Evolutionary conservation across 2,888 invertebrate genomes (phyloP), one percentile per base, ranked within the genome.

Genomic region (Caenorhabditis wallacei): DNA sequence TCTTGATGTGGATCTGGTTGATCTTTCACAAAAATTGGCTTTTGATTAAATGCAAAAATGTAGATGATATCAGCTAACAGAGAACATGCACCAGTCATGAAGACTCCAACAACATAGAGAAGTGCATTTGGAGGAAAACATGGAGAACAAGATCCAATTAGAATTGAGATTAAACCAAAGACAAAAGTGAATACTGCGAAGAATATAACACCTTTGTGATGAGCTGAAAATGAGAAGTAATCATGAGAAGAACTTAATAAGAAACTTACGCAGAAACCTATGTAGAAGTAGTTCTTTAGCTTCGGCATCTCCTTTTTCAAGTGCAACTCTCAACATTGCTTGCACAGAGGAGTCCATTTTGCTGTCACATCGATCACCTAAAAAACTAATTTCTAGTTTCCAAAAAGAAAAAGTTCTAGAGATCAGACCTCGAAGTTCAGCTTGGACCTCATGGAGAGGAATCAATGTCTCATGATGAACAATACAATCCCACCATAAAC

Each of bases 121-220:
- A 88, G 71, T 7, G 85, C 80, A 61, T 88, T 88, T 54, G 88
- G 88, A 20, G 88, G 88, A 59, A 88, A 88, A 68, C 88, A 88
- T 18, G 88, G 88, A 2, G 87, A 87, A 54, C 88, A 88, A 11
- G 85, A 75, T 20, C 88, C 88, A 51, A 87, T 87, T 16, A 86
- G 48, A 10, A 80, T 71, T 4, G 80, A 83, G 24, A 88, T 85
- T 20, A 85, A 40, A 11, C 87, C 88, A 61, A 88, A 88, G 3
- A 88, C 84, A 26, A 88, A 85, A 13, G 87, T 85, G 81, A 88
- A 88, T 2, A 88, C 87, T 1, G 85, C 75, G 57, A 88, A 88
- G 84, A 88, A 88, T 53, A 88, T 72, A 13, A 88, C 88, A 4
- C 85, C 87, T 75, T 88, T 88, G 84, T 88, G 88, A 43, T 88